Conservation (phyloP, 2,113 vertebrate genomes). For the Merops nubicus region DNA sequence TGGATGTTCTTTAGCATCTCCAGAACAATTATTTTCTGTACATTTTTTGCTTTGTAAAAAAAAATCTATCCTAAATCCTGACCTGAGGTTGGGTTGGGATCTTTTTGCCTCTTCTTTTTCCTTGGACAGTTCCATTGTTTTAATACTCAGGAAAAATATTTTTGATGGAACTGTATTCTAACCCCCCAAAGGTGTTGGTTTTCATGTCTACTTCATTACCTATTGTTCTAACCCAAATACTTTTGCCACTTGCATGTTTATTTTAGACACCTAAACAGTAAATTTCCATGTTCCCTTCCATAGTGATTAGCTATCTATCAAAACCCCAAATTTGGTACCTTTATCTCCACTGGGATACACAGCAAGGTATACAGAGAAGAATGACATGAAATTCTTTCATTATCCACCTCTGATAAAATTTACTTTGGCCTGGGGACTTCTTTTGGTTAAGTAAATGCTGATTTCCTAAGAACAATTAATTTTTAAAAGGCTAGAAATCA, state of each 20-base stretch:
- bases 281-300: neutral
- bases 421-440: neutral
- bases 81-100: neutral
- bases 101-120: neutral
- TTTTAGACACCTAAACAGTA: neutral
- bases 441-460: neutral
- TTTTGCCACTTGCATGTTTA: accelerated
- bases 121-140: neutral
- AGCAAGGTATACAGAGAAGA: neutral
- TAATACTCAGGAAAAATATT: neutral
- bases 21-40: neutral
- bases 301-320: neutral
- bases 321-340: neutral
- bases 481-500: neutral
- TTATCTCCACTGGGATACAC: neutral
- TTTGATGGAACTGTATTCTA: neutral
- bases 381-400: neutral
- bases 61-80: neutral
- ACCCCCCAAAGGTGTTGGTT: accelerated
- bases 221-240: neutral
- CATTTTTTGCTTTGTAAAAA: neutral
- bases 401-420: neutral
- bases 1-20: neutral
- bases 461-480: neutral
- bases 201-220: neutral